Evolutionary conservation across 2,888 invertebrate species (phyloP), one percentile per base, ranked within the genome.

Genomic region (Agriopis aurantiaria): DNA sequence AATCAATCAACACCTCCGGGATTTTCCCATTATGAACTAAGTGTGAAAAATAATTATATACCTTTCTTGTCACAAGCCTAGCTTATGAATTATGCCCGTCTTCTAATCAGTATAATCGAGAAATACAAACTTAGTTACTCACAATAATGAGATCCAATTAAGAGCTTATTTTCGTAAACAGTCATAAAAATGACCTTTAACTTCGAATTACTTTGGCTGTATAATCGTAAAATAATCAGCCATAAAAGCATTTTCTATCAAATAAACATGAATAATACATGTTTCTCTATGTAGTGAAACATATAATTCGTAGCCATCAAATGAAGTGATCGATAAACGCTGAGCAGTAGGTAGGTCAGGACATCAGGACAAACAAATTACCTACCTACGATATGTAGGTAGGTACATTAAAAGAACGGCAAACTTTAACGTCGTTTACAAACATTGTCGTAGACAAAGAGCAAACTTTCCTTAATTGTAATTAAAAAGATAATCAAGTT

Each of bases 221-320:
- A 62, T 53, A 53, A 55, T 53, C 46, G 33, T 62, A 62, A 62
- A 62, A 53, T 53, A 62, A 62, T 62, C 43, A 62, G 62, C 62
- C 53, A 14, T 43, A 62, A 53, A 51, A 62, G 53, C 62, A 23
- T 11, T 62, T 62, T 62, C 52, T 53, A 62, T 62, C 52, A 55
- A 61, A 62, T 53, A 14, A 23, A 11, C 12, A 53, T 62, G 53
- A 62, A 55, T 62, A 62, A 62, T 53, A 53, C 8, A 55, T 55
- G 52, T 41, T 48, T 7, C 9, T 60, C 43, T 57, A 51, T 52
- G 33, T 51, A 60, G 64, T 55, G 63, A 68, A 59, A 53, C 52
- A 41, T 68, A 55, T 64, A 64, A 65, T 65, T 69, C 49, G 64
- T 69, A 56, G 17, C 63, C 53, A 69, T 69, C 56, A 69, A 64